Evolutionary conservation across 2,113 vertebrate genomes (phyloP).

Genomic region (Tetraodon nigroviridis): DNA sequence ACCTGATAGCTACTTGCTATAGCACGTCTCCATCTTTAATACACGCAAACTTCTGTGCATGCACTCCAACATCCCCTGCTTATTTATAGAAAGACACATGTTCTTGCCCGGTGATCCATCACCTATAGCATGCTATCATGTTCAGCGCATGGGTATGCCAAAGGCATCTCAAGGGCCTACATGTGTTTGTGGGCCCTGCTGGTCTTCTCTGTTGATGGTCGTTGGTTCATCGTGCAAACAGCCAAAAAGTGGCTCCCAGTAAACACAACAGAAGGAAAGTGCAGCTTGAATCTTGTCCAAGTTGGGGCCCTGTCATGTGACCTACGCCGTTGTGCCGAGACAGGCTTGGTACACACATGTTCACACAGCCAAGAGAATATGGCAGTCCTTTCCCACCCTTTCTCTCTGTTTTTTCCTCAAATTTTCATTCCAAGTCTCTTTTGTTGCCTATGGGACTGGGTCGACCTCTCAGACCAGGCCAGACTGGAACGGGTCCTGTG

Average conservation of each 20-base stretch:
- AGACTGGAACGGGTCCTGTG: neutral
- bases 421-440: neutral
- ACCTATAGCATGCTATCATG: conserved; percentile 47
- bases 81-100: conserved; percentile 55
- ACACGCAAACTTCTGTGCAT: conserved; percentile 23
- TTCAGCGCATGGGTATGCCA: conserved; percentile 27
- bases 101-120: conserved; percentile 39
- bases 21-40: conserved; percentile 6
- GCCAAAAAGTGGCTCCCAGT: neutral
- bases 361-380: neutral
- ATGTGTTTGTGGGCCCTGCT: conserved; percentile 4
- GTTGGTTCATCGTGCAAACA: neutral
- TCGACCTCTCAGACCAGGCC: neutral
- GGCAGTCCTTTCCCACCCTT: neutral
- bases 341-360: conserved; percentile 15
- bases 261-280: conserved; percentile 13
- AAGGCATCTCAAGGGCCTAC: conserved; percentile 37
- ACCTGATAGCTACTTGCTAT: conserved; percentile 28
- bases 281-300: conserved; percentile 11
- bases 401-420: neutral
- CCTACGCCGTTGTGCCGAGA: conserved; percentile 4
- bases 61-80: conserved; percentile 32
- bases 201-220: conserved; percentile 10
- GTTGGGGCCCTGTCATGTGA: conserved; percentile 10
- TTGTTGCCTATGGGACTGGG: neutral